phyloP scores from a whole-genome alignment of 2,113 vertebrate genomes.

The Pao palembangensis region DNA sequence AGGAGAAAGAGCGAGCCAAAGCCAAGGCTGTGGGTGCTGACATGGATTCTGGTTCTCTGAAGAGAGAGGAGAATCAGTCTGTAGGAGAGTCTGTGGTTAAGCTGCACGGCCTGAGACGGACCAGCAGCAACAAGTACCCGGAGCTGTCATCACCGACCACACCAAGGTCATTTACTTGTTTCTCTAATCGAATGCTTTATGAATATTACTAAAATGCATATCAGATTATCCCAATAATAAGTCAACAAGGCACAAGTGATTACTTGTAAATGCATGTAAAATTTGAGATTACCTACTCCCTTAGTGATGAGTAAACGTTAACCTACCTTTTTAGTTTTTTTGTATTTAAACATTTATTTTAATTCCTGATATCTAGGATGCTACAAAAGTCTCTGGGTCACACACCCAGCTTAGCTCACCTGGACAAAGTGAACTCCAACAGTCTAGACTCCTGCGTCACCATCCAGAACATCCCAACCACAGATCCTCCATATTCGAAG shows the following conservation, averaged over 20 bases:
- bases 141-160: conserved; percentile 87
- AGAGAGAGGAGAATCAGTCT: conserved; percentile 57
- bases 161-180: conserved; percentile 77
- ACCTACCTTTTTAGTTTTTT: background rate
- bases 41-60: conserved; percentile 74
- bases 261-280: too few relatives aligned
- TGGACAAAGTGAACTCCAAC: conserved; percentile 96
- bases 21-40: conserved; percentile 90
- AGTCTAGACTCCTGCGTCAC: conserved; percentile 87
- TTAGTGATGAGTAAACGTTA: background rate
- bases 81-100: conserved; percentile 80
- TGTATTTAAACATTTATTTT: conserved; percentile 12
- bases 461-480: conserved; percentile 78
- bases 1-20: conserved; percentile 94
- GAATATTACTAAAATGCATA: background rate
- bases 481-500: conserved; percentile 80
- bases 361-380: conserved; percentile 70
- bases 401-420: conserved; percentile 85
- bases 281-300: background rate
- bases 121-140: conserved; percentile 80
- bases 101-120: conserved; percentile 77
- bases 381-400: conserved; percentile 85
- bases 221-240: background rate
- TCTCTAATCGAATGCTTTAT: background rate
- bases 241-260: too few relatives aligned